Percentiles rank a stretch among this genome's conserved stretches.
phyloP scores from a whole-genome alignment of 2,888 invertebrate species.

The Folsomia candida region DNA sequence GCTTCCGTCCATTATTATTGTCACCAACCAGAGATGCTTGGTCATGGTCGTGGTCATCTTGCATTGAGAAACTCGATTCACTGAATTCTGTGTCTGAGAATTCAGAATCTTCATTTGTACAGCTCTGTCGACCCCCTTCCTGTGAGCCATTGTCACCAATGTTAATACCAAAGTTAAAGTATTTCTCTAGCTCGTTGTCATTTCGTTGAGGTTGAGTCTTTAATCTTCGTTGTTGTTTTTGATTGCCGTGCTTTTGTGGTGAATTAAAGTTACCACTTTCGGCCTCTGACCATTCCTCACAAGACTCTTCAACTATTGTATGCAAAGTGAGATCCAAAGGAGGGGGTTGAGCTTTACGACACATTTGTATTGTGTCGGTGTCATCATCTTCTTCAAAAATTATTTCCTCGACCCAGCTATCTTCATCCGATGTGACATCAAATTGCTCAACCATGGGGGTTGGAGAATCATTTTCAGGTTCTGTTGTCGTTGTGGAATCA shows the following conservation, averaged over 20 bases:
- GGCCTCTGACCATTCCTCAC: constrained; percentile 76
- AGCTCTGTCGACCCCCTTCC: constrained; percentile 63
- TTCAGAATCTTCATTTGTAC: constrained; percentile 53
- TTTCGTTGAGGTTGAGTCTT: constrained; percentile 29
- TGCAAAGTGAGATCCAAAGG: constrained; percentile 85
- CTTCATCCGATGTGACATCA: constrained; percentile 66
- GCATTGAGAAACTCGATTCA: constrained; percentile 59
- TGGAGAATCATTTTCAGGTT: constrained; percentile 32
- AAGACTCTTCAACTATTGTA: constrained; percentile 90
- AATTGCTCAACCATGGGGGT: constrained; percentile 37
- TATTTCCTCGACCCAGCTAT: constrained; percentile 85
- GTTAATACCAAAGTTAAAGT: constrained; percentile 77
- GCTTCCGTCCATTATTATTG: constrained; percentile 54
- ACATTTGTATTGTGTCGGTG: constrained; percentile 23
- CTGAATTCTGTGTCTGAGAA: constrained; percentile 53
- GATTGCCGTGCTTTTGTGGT: constrained; percentile 24
- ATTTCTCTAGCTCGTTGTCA: constrained; percentile 70
- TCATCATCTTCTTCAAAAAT: constrained; percentile 48
- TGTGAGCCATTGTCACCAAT: constrained; percentile 14
- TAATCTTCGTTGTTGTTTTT: not conserved
- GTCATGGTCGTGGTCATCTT: constrained; percentile 36
- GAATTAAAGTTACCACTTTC: constrained; percentile 45
- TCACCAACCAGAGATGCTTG: constrained; percentile 35
- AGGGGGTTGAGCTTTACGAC: constrained; percentile 59
- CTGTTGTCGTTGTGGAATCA: constrained; percentile 31